These are phyloP conservation scores for Peucedramus taeniatus DNA, from an alignment of 2,113 vertebrate genomes.

Conservation along the genomic window DNA sequence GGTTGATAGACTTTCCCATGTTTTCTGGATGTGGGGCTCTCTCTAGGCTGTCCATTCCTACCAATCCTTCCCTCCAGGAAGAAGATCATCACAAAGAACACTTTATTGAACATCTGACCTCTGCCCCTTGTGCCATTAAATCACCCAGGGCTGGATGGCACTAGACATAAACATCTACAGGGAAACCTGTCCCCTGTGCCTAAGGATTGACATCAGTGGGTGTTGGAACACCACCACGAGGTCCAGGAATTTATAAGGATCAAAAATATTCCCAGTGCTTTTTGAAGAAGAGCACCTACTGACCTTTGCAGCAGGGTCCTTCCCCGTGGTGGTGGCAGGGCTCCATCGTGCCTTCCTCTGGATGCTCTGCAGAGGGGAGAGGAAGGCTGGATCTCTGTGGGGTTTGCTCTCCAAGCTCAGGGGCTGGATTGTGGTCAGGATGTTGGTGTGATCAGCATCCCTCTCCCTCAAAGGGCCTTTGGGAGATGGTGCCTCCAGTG, in stretches of 20 bases:
- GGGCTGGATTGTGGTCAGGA: neutral
- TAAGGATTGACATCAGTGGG: neutral
- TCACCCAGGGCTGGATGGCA: neutral
- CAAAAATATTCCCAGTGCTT: neutral
- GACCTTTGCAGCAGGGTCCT: slow-evolving; percentile 10
- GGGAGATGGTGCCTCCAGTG: neutral
- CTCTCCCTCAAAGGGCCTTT: neutral
- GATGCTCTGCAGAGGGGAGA: neutral
- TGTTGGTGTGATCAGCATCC: neutral
- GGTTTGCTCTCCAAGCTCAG: neutral
- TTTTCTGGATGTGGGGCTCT: neutral
- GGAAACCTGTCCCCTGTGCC: neutral
- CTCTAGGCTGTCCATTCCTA: neutral
- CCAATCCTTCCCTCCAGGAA: neutral
- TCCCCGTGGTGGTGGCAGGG: neutral
- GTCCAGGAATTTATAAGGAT: neutral
- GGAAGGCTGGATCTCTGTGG: neutral
- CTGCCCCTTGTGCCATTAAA: neutral
- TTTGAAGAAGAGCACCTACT: neutral
- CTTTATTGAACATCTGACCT: neutral
- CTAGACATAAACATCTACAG: neutral
- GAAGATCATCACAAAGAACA: neutral
- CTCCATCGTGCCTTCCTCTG: neutral
- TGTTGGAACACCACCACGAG: neutral
- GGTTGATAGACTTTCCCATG: neutral